These are phyloP conservation scores for Phorcus lineatus DNA, from an alignment of 2,888 invertebrate genomes.

Conservation along the genomic window DNA sequence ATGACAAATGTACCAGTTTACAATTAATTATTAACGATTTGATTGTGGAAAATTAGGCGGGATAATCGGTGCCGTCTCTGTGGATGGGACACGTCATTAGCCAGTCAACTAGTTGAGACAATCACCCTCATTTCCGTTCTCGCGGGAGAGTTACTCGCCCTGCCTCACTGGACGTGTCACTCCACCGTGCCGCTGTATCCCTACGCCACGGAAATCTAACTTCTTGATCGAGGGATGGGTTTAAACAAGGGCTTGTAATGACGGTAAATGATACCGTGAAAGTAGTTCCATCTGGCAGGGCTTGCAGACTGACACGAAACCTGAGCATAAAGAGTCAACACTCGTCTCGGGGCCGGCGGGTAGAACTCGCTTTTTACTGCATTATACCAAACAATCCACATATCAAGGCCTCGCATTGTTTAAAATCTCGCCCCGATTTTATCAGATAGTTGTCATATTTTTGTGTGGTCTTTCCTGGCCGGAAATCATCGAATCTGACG, in stretches of 20 bases:
- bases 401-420: conserved; percentile 15
- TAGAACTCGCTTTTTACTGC: background rate
- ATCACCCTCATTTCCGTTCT: conserved; percentile 27
- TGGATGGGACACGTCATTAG: conserved; percentile 25
- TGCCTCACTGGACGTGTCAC: conserved; percentile 6
- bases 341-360: background rate
- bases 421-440: conserved; percentile 21
- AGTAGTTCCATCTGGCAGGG: background rate
- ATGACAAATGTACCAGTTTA: conserved; percentile 43
- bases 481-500: conserved; percentile 11
- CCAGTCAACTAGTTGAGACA: conserved; percentile 22
- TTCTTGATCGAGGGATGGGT: background rate
- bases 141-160: conserved; percentile 22
- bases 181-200: background rate
- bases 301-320: conserved; percentile 11
- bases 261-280: background rate
- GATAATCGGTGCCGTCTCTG: conserved; percentile 28
- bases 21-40: conserved; percentile 44
- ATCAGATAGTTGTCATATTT: conserved; percentile 22
- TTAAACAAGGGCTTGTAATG: conserved; percentile 18
- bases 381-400: background rate
- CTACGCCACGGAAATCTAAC: conserved; percentile 12
- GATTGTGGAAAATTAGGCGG: conserved; percentile 36
- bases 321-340: conserved; percentile 15
- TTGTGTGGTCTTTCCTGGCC: conserved; percentile 11